Conservation (phyloP, 2,797 vertebrate genomes). For the Dryobates pubescens region DNA sequence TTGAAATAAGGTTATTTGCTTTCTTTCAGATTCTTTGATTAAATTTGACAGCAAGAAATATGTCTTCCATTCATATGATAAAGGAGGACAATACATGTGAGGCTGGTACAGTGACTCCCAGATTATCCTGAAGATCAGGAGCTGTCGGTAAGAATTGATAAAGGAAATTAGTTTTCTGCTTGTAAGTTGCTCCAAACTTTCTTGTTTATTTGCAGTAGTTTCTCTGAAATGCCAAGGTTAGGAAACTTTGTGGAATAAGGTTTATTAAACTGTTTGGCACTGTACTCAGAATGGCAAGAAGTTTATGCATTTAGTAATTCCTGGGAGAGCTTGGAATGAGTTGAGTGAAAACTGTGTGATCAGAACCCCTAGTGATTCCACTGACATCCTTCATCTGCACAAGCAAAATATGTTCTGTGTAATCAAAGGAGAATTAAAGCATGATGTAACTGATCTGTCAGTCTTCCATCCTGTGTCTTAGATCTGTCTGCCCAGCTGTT, state of each 20-base stretch:
- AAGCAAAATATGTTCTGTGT: neutral
- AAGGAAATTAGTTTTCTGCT: conserved; percentile 54
- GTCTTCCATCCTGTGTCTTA: neutral
- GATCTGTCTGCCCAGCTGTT: neutral
- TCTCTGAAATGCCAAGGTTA: neutral
- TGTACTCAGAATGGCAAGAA: neutral
- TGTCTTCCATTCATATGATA: conserved; percentile 41
- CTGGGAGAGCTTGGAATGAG: neutral
- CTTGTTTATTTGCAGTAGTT: conserved; percentile 2
- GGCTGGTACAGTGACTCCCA: neutral
- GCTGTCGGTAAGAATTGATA: conserved; percentile 33
- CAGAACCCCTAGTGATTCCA: neutral
- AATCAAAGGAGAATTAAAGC: neutral
- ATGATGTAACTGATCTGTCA: neutral
- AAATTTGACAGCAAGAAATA: conserved; percentile 54
- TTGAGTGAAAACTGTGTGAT: neutral
- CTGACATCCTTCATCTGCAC: neutral
- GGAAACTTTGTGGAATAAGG: neutral
- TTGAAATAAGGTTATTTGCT: neutral
- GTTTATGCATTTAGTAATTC: neutral
- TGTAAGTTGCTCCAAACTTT: conserved; percentile 2
- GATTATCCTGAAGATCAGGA: conserved; percentile 47
- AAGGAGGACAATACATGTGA: conserved; percentile 31
- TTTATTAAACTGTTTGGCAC: neutral
- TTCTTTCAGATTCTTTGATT: conserved; percentile 53